Percentiles rank a stretch among this genome's conserved stretches.
These are phyloP conservation scores for Lithosia quadra DNA, from an alignment of 2,888 invertebrate species.

Conservation along the genomic window DNA sequence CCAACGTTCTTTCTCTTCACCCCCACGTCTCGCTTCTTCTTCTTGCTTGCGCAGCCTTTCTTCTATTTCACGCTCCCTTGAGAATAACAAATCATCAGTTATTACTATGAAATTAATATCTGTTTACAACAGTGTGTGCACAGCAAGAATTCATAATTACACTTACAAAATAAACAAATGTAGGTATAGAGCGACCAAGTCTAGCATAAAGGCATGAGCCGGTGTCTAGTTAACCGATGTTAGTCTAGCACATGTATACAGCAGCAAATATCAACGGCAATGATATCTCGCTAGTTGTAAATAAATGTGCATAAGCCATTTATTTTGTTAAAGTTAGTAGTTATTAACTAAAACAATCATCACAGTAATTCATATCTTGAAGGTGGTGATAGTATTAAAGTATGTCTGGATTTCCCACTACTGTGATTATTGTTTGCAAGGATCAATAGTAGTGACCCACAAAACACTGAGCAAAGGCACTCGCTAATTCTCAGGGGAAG, in stretches of 20 bases:
- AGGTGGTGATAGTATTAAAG: not conserved
- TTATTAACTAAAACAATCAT: not conserved
- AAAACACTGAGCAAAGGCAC: too few relatives aligned
- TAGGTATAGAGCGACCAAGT: slow-evolving; percentile 54
- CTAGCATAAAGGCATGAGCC: slow-evolving; percentile 44
- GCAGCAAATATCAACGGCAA: slow-evolving; percentile 51
- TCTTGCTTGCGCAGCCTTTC: slow-evolving; percentile 91
- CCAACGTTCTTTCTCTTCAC: slow-evolving; percentile 82
- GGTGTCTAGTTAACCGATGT: slow-evolving; percentile 54
- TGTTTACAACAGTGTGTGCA: not conserved
- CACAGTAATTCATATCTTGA: not conserved
- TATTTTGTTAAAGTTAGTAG: not conserved
- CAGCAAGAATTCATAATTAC: not conserved
- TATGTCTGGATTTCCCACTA: too few relatives aligned
- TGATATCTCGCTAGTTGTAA: slow-evolving; percentile 55
- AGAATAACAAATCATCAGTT: not conserved
- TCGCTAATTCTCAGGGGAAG: too few relatives aligned
- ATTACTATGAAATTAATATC: not conserved
- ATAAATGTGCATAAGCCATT: slow-evolving; percentile 56
- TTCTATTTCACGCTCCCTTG: slow-evolving; percentile 94
- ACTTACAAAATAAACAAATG: slow-evolving; percentile 24
- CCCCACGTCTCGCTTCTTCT: slow-evolving; percentile 75
- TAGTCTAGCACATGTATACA: slow-evolving; percentile 50
- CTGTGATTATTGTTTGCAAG: too few relatives aligned
- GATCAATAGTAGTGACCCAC: too few relatives aligned